phyloP scores from a whole-genome alignment of 2,888 invertebrate species.

The Sarcophaga caerulescens region DNA sequence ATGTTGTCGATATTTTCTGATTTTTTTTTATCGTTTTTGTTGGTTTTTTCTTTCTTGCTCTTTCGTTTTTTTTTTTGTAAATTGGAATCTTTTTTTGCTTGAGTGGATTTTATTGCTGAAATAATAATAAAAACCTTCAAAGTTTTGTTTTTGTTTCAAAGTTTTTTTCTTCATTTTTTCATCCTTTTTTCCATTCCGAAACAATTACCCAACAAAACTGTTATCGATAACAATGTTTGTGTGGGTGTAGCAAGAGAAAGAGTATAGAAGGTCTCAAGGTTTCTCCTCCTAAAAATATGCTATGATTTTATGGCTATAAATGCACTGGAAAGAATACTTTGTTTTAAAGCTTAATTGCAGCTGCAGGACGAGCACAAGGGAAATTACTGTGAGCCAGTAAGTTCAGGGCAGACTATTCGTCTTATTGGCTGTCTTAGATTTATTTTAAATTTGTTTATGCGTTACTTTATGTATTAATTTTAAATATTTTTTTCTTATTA shows the following conservation, averaged over 20 bases:
- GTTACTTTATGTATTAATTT: not conserved
- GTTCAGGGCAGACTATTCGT: not conserved
- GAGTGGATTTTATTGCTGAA: slow-evolving; percentile 29
- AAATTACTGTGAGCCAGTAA: not conserved
- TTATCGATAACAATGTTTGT: no score
- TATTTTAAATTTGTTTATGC: not conserved
- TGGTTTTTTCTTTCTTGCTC: not conserved
- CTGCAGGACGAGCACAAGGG: not conserved
- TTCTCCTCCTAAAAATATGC: not conserved
- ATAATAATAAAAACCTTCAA: not conserved
- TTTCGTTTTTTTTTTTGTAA: not conserved
- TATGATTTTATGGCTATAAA: not conserved
- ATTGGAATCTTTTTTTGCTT: slow-evolving; percentile 6
- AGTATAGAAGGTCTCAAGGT: not conserved
- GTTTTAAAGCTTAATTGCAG: not conserved
- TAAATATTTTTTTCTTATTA: not conserved
- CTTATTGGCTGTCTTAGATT: not conserved
- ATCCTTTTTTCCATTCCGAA: no score
- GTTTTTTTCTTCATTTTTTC: no score
- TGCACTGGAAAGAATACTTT: not conserved
- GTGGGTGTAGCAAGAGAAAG: no score
- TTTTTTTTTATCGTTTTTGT: not conserved
- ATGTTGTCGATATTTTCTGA: not conserved
- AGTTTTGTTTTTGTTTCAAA: not conserved
- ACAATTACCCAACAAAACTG: no score